phyloP scores from a whole-genome alignment of 2,113 vertebrate genomes.

The Ceyx melanurus region DNA sequence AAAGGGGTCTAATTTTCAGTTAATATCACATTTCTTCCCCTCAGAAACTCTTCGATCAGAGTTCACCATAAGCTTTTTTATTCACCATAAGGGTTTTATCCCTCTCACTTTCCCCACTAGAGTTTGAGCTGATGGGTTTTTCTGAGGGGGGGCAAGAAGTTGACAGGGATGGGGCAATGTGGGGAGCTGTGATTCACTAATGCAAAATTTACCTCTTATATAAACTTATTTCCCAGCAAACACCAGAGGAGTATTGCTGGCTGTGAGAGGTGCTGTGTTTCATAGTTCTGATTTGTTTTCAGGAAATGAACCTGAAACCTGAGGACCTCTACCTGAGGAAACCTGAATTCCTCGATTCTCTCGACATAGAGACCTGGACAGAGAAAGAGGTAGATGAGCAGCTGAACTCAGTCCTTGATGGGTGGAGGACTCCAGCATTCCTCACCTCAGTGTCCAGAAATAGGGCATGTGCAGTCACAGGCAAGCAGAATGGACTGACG shows the following conservation, averaged over 20 bases:
- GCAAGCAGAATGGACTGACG: background rate
- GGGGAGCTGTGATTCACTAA: background rate
- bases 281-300: background rate
- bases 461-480: background rate
- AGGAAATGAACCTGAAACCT: conserved; percentile 80
- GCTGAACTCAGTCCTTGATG: background rate
- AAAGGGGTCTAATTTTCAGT: background rate
- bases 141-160: background rate
- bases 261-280: background rate
- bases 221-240: background rate
- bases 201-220: background rate
- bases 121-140: background rate
- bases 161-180: background rate
- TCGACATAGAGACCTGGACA: conserved; percentile 80
- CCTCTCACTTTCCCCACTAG: background rate
- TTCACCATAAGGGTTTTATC: background rate
- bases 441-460: background rate
- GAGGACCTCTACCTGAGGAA: conserved; percentile 77
- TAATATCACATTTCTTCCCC: background rate
- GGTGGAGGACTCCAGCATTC: background rate
- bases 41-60: background rate
- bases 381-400: conserved; percentile 79
- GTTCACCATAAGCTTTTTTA: background rate
- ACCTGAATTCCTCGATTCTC: conserved; percentile 77
- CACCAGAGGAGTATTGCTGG: background rate